Evolutionary conservation across 2,888 invertebrate species (phyloP).

Genomic region (Dolichomitus sp.): DNA sequence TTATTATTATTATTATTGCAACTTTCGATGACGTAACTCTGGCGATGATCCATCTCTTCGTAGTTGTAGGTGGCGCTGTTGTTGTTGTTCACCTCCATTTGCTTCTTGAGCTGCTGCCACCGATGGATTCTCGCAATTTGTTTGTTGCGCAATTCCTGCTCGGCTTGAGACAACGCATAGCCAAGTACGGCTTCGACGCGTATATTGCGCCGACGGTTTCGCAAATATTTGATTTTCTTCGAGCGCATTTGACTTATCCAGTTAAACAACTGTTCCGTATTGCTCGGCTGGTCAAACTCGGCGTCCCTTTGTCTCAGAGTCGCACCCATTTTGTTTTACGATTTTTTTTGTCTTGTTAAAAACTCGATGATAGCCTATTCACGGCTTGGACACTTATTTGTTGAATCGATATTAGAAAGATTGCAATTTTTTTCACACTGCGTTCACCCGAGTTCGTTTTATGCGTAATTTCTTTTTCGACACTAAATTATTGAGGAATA

Average conservation of each 20-base stretch:
- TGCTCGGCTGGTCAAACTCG: slow-evolving; percentile 73
- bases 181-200: slow-evolving; percentile 90
- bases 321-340: slow-evolving; percentile 71
- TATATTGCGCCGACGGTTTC: slow-evolving; percentile 88
- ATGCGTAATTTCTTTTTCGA: slow-evolving; percentile 60
- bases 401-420: slow-evolving; percentile 2
- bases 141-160: slow-evolving; percentile 88
- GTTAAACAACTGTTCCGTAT: slow-evolving; percentile 81
- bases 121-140: slow-evolving; percentile 89
- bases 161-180: slow-evolving; percentile 88
- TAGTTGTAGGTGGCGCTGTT: slow-evolving; percentile 29
- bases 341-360: no score
- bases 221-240: slow-evolving; percentile 88
- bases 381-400: slow-evolving; percentile 23
- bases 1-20: slow-evolving; percentile 26
- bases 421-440: neutral
- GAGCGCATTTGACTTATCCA: slow-evolving; percentile 90
- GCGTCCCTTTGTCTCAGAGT: slow-evolving; percentile 71
- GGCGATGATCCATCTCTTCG: slow-evolving; percentile 56
- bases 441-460: slow-evolving; percentile 37
- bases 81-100: slow-evolving; percentile 62
- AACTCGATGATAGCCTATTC: neutral
- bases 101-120: slow-evolving; percentile 86
- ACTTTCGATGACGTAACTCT: slow-evolving; percentile 47
- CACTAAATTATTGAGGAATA: slow-evolving; percentile 69